Percentiles rank a stretch among this genome's conserved stretches.
Conservation (phyloP, 2,888 invertebrate species). For the Drosophila aldrichi region DNA sequence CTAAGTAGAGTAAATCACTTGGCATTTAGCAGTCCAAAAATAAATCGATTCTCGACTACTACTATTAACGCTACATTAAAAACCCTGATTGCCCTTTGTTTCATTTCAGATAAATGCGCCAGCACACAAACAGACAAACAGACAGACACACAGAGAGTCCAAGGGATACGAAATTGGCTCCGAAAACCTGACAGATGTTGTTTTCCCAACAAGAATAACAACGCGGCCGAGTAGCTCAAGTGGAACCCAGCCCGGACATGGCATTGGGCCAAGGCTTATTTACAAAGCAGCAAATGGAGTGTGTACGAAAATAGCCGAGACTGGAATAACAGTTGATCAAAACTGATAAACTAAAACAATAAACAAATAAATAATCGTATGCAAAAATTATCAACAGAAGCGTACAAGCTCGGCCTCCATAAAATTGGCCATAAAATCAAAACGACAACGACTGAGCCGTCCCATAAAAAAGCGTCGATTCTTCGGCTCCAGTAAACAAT, state of each 20-base stretch:
- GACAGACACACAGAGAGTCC: constrained; percentile 2
- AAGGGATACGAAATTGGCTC: constrained; percentile 33
- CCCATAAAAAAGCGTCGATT: constrained; percentile 40
- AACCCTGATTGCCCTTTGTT: constrained; percentile 72
- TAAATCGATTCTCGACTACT: constrained; percentile 73
- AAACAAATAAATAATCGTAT: constrained; percentile 33
- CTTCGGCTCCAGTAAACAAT: constrained; percentile 20
- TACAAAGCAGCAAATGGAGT: constrained; percentile 34
- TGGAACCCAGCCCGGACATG: constrained; percentile 34
- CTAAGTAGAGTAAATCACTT: constrained; percentile 65
- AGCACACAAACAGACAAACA: constrained; percentile 4
- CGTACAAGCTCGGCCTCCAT: constrained; percentile 55
- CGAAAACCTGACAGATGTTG: constrained; percentile 57
- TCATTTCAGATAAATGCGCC: constrained; percentile 73
- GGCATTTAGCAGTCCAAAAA: constrained; percentile 72
- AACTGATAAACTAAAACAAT: constrained; percentile 35
- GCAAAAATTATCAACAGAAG: constrained; percentile 32
- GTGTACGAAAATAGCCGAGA: constrained; percentile 37
- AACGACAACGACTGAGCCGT: constrained; percentile 24
- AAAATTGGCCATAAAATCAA: constrained; percentile 63
- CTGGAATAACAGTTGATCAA: constrained; percentile 12
- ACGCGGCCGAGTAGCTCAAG: constrained; percentile 10
- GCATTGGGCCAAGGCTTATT: constrained; percentile 54
- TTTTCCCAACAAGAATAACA: constrained; percentile 39
- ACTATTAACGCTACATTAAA: constrained; percentile 77